Percentiles rank a stretch among this genome's conserved stretches.
These are phyloP conservation scores for Megalurothrips usitatus DNA, from an alignment of 2,888 invertebrate species.

Conservation along the genomic window DNA sequence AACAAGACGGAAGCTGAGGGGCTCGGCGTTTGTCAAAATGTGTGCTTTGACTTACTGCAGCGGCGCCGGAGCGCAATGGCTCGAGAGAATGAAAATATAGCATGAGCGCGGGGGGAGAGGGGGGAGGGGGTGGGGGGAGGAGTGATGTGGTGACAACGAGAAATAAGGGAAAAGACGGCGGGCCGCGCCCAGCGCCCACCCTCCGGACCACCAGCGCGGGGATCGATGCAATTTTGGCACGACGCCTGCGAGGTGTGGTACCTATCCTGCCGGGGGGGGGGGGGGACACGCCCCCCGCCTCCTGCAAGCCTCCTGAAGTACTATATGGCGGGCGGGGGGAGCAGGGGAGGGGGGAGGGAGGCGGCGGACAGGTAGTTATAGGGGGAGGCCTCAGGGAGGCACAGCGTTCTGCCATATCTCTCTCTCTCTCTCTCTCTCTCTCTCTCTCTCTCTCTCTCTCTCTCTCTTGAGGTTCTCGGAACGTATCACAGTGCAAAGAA, in stretches of 20 bases:
- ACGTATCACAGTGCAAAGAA: too few relatives aligned
- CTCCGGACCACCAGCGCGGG: not conserved
- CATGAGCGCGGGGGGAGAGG: not conserved
- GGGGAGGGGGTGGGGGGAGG: not conserved
- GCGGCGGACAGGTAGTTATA: too few relatives aligned
- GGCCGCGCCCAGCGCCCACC: not conserved
- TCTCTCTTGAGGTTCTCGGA: too few relatives aligned
- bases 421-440: too few relatives aligned
- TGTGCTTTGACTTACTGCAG: conserved; percentile 4
- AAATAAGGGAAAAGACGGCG: not conserved
- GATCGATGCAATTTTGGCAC: conserved; percentile 19
- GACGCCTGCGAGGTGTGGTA: not conserved
- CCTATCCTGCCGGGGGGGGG: too few relatives aligned
- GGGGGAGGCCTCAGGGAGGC: too few relatives aligned
- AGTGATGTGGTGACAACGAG: not conserved
- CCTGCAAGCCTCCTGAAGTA: too few relatives aligned
- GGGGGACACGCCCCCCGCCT: too few relatives aligned
- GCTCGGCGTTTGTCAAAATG: not conserved
- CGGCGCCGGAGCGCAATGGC: not conserved
- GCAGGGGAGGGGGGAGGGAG: too few relatives aligned
- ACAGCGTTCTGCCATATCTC: too few relatives aligned
- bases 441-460: too few relatives aligned
- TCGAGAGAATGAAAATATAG: conserved; percentile 8
- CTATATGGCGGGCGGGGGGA: too few relatives aligned
- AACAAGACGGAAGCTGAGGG: not conserved